phyloP scores from a whole-genome alignment of 2,113 vertebrate genomes.

The Caranx ignobilis region DNA sequence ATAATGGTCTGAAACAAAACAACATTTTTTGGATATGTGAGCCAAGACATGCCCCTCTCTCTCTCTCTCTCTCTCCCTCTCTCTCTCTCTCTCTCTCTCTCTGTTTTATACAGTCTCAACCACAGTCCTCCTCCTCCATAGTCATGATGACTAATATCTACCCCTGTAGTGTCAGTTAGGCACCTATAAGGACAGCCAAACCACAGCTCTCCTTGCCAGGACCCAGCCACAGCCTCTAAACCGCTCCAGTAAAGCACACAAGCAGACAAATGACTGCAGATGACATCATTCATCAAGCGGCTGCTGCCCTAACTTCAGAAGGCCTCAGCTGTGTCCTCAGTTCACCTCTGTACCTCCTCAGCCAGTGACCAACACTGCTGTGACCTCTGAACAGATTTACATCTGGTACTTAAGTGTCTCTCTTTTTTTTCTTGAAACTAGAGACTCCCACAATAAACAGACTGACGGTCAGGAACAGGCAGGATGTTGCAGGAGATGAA shows the following conservation, averaged over 20 bases:
- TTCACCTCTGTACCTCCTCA: constrained; percentile 44
- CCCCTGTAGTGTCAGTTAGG: constrained; percentile 67
- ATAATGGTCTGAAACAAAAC: constrained; percentile 25
- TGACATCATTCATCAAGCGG: constrained; percentile 65
- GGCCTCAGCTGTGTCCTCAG: constrained; percentile 52
- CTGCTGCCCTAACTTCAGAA: constrained; percentile 40
- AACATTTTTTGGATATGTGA: constrained; percentile 25
- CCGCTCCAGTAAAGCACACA: constrained; percentile 46
- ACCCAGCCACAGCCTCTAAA: constrained; percentile 57
- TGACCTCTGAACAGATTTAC: constrained; percentile 22
- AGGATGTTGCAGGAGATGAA: not conserved
- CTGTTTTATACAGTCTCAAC: constrained; percentile 17
- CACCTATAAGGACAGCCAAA: constrained; percentile 75
- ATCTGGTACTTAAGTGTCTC: constrained; percentile 3
- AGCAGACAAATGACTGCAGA: constrained; percentile 49
- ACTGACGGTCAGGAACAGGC: not conserved
- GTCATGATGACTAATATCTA: constrained; percentile 75
- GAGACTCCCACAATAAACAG: not conserved
- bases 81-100: constrained; percentile 6
- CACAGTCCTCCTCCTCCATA: constrained; percentile 48
- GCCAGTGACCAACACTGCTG: not conserved
- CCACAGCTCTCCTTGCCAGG: constrained; percentile 66
- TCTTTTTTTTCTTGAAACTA: not conserved
- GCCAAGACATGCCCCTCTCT: constrained; percentile 34
- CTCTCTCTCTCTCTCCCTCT: not conserved